Conservation (phyloP, 2,888 invertebrate genomes). For the Pyralis farinalis region DNA sequence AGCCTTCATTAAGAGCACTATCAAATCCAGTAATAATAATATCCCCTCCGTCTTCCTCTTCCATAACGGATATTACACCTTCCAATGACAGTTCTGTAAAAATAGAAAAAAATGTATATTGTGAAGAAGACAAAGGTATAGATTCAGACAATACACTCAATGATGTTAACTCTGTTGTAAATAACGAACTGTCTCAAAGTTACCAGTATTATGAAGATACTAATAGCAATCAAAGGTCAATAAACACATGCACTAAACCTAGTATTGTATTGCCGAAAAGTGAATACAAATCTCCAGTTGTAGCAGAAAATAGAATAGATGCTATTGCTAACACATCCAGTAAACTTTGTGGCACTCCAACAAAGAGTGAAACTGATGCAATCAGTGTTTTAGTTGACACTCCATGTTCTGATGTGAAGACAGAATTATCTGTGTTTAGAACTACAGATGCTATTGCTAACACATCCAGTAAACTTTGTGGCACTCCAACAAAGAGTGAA, state of each 20-base stretch:
- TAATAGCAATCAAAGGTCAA: neutral
- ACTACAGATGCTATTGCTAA: neutral
- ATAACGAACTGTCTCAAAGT: conserved; percentile 31
- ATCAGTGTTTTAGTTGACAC: too few relatives aligned
- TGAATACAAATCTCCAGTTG: conserved; percentile 1
- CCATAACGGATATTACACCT: conserved; percentile 26
- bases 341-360: neutral
- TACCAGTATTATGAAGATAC: neutral
- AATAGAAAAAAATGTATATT: conserved; percentile 40
- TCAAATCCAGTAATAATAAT: conserved; percentile 15
- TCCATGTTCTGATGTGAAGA: conserved; percentile 16
- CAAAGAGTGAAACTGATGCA: neutral
- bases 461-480: neutral
- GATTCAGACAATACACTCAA: conserved; percentile 52
- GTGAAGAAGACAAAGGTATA: conserved; percentile 22
- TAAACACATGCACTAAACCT: conserved; percentile 10
- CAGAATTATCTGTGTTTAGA: too few relatives aligned
- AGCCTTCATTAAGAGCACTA: conserved; percentile 6
- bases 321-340: neutral
- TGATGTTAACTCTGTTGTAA: conserved; percentile 49
- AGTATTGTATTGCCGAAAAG: neutral
- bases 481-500: neutral
- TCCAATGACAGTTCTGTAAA: conserved; percentile 51
- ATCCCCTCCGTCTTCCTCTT: conserved; percentile 15
- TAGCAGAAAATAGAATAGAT: conserved; percentile 4